Percentiles rank a stretch among this genome's conserved stretches.
These are phyloP conservation scores for Streptopelia turtur DNA, from an alignment of 2,797 vertebrate genomes.

Conservation along the genomic window DNA sequence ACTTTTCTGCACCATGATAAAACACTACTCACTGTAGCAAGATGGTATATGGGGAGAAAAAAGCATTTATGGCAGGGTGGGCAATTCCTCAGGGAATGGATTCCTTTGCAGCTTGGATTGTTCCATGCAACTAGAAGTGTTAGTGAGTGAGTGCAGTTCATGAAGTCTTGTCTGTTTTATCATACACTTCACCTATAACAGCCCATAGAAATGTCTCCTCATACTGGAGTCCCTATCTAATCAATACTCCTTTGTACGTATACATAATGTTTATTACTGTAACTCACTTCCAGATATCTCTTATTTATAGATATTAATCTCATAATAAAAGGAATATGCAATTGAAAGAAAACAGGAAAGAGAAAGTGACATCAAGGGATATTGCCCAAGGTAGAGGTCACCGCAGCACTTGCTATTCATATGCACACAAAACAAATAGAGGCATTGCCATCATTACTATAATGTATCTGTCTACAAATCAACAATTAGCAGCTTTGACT, in stretches of 20 bases:
- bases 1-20: not conserved
- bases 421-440: not conserved
- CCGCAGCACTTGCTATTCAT: not conserved
- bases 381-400: not conserved
- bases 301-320: not conserved
- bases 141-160: too few species aligned
- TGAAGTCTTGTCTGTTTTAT: not conserved
- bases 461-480: not conserved
- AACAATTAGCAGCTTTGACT: not conserved
- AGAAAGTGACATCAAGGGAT: not conserved
- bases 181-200: not conserved
- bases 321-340: not conserved
- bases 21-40: not conserved
- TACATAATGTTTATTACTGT: not conserved
- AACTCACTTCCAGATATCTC: not conserved
- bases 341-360: not conserved
- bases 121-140: not conserved
- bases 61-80: not conserved
- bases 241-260: not conserved
- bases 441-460: not conserved
- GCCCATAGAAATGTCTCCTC: not conserved
- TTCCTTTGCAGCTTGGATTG: not conserved
- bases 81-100: not conserved
- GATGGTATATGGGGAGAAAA: not conserved
- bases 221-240: not conserved